Evolutionary conservation across 2,888 invertebrate genomes (phyloP), one percentile per base, ranked within the genome.

Genomic region (Mesorhabditis belari): DNA sequence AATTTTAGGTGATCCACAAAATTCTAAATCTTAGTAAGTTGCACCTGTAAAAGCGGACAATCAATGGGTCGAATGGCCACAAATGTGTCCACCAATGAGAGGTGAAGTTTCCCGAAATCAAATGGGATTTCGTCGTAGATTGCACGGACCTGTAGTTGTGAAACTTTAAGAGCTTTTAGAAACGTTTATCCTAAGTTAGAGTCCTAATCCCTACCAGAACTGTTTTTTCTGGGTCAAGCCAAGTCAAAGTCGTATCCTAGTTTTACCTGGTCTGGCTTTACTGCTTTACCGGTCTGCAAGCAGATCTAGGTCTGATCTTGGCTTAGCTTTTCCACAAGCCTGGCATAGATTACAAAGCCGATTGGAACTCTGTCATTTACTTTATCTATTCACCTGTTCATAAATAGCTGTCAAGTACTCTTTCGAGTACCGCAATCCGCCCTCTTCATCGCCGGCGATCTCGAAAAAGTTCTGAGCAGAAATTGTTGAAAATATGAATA

Each of bases 341-440:
- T n/a, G n/a, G n/a, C n/a, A n/a, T n/a, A n/a, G n/a, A n/a, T n/a
- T n/a, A n/a, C n/a, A n/a, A n/a, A n/a, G n/a, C n/a, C n/a, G n/a
- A n/a, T n/a, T n/a, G n/a, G n/a, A 9, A 1, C 51, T 9, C 51
- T 21, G 17, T 23, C 21, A n/a, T 6, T 19, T 23, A 1, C 17
- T 23, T 23, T 23, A 21, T 0, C 19, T 57, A 9, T 35, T 60
- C 17, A 60, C 70, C 61, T 77, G 76, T 25, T 77, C 71, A 49
- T 70, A 76, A 21, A 75, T 58, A 2, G 70, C 70, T 5, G 58
- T 55, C 26, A 76, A 54, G 52, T 77, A 77, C 12, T 66, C 66
- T 26, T 66, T 64, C 23, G 66, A 29, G 49, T 66, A 63, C n/a
- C 65, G 62, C 24, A 60, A 60, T 2, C 69, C 71, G 6, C 61